Evolutionary conservation across 2,113 vertebrate species (phyloP).

Genomic region (Callionymus lyra): DNA sequence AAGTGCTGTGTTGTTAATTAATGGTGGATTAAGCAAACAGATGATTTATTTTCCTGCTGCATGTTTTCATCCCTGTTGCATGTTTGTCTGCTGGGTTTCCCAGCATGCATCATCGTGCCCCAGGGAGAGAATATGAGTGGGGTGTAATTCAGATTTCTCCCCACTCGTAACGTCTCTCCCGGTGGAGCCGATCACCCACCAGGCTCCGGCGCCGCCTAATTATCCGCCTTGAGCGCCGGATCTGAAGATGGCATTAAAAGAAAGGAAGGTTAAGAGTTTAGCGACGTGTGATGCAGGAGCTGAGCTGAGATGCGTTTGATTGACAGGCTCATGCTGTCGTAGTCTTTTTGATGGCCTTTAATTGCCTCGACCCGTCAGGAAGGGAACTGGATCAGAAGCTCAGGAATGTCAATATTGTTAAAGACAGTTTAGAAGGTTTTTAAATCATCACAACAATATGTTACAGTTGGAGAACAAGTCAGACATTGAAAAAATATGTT

Average conservation of each 20-base stretch:
- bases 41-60: too few species aligned
- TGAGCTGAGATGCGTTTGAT: constrained; percentile 38
- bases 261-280: background rate
- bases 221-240: constrained; percentile 35
- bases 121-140: constrained; percentile 23
- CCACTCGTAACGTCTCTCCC: constrained; percentile 25
- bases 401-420: constrained; percentile 64
- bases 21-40: too few species aligned
- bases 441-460: too few species aligned
- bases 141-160: constrained; percentile 28
- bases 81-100: too few species aligned
- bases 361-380: constrained; percentile 57
- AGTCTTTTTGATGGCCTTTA: constrained; percentile 65
- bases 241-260: constrained; percentile 27
- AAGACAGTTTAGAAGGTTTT: constrained; percentile 43
- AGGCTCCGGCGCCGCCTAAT: constrained; percentile 36
- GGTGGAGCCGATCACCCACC: constrained; percentile 39
- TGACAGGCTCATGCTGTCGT: constrained; percentile 45
- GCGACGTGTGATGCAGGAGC: constrained; percentile 7
- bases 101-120: constrained; percentile 6
- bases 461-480: too few species aligned
- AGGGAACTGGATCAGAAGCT: constrained; percentile 56
- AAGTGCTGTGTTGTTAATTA: too few species aligned
- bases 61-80: too few species aligned
- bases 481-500: too few species aligned